phyloP scores from a whole-genome alignment of 2,797 vertebrate species.

The Epinephelus coioides region DNA sequence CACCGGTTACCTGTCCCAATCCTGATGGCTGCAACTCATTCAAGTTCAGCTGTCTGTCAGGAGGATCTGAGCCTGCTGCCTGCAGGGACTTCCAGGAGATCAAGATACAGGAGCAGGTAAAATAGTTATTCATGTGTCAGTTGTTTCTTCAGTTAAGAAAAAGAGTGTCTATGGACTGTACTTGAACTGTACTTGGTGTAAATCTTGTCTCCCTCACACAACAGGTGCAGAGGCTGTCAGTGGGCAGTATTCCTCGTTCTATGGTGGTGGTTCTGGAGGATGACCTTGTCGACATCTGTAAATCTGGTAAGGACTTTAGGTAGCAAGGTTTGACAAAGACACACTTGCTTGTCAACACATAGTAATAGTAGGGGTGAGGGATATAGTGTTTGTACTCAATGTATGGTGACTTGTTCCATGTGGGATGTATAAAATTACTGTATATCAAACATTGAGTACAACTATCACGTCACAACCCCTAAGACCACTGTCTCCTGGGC shows the following conservation, averaged over 20 bases:
- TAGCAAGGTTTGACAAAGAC: background rate
- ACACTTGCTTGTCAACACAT: background rate
- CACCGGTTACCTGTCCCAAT: slow-evolving; percentile 87
- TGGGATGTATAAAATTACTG: too few species aligned
- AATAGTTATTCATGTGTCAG: background rate
- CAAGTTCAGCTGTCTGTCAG: slow-evolving; percentile 92
- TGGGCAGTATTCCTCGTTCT: slow-evolving; percentile 96
- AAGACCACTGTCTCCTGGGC: too few species aligned
- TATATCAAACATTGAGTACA: too few species aligned
- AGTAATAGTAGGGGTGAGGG: too few species aligned
- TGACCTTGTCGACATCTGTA: slow-evolving; percentile 96
- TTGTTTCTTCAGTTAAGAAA: background rate
- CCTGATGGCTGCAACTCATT: slow-evolving; percentile 89
- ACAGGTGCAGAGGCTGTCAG: slow-evolving; percentile 94
- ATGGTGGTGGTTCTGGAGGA: slow-evolving; percentile 95
- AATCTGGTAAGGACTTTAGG: slow-evolving; percentile 88
- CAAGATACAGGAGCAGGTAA: slow-evolving; percentile 97
- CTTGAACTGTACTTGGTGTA: background rate
- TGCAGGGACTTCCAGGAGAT: slow-evolving; percentile 98
- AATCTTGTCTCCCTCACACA: slow-evolving; percentile 18
- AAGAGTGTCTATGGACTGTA: background rate
- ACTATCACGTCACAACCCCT: too few species aligned
- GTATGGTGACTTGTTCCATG: too few species aligned
- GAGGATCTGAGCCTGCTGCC: slow-evolving; percentile 82
- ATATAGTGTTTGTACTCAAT: too few species aligned